Conservation (phyloP, 1,140 invertebrate species). For the Oncopodura yosiiana region DNA sequence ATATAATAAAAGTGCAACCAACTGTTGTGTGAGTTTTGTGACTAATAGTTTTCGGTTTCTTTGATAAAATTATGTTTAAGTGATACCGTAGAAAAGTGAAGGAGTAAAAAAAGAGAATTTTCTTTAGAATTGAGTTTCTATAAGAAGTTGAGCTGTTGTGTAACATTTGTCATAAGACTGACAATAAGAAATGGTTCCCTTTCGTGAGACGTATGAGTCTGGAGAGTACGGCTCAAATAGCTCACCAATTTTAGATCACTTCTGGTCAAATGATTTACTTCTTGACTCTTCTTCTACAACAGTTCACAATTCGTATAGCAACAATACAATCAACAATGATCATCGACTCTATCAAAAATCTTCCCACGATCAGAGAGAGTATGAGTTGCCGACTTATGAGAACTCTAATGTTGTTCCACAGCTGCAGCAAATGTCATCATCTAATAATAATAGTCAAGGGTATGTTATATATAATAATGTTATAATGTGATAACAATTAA, state of each 20-base stretch:
- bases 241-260: constrained; percentile 20
- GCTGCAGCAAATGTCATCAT: too few relatives aligned
- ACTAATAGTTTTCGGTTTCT: too few relatives aligned
- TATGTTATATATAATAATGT: background rate
- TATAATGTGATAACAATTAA: background rate
- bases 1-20: too few relatives aligned
- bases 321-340: background rate
- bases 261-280: constrained; percentile 28
- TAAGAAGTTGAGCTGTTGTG: constrained; percentile 23
- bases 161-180: constrained; percentile 24
- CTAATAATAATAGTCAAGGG: background rate
- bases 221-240: too few relatives aligned
- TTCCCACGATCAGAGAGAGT: constrained; percentile 4
- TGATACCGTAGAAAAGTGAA: too few relatives aligned
- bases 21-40: too few relatives aligned
- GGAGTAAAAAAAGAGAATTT: too few relatives aligned
- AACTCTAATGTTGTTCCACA: too few relatives aligned
- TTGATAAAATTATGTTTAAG: too few relatives aligned
- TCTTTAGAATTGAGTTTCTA: background rate
- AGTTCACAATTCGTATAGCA: constrained; percentile 9
- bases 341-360: constrained; percentile 12
- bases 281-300: background rate
- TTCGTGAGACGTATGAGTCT: too few relatives aligned
- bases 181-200: constrained; percentile 16
- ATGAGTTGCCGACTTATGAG: constrained; percentile 12